phyloP scores from a whole-genome alignment of 2,888 invertebrate species.

The Rhogogaster chlorosoma region DNA sequence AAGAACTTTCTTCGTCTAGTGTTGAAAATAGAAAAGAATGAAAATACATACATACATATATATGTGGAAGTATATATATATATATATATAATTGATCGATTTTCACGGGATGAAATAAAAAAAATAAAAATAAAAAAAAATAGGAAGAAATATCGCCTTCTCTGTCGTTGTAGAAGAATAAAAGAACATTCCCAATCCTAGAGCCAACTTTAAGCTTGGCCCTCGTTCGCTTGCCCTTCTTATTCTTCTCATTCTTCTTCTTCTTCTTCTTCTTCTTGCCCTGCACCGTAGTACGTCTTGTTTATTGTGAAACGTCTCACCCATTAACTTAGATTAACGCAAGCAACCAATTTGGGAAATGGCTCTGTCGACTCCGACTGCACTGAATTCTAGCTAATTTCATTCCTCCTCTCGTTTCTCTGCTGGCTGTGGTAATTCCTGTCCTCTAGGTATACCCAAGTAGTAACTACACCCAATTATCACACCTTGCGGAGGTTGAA shows the following conservation, averaged over 20 bases:
- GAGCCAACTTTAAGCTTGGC: neutral
- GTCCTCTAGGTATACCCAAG: neutral
- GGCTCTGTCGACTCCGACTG: slow-evolving; percentile 38
- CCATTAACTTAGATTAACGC: slow-evolving; percentile 49
- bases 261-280: neutral
- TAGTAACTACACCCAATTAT: slow-evolving; percentile 3
- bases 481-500: neutral
- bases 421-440: slow-evolving; percentile 11
- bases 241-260: neutral
- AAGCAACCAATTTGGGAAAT: slow-evolving; percentile 50
- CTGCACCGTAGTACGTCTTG: slow-evolving; percentile 21
- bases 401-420: slow-evolving; percentile 19
- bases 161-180: neutral
- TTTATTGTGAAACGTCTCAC: slow-evolving; percentile 46
- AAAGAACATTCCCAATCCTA: slow-evolving; percentile 11
- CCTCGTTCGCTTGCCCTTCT: neutral
- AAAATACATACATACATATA: neutral
- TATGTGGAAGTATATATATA: neutral
- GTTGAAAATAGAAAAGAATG: neutral
- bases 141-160: neutral
- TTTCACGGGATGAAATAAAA: neutral
- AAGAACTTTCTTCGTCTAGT: neutral
- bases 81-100: neutral
- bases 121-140: neutral
- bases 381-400: slow-evolving; percentile 44